Base-by-base conservation (phyloP, 2,113 vertebrate genomes). In the Calyptomena viridis region DNA sequence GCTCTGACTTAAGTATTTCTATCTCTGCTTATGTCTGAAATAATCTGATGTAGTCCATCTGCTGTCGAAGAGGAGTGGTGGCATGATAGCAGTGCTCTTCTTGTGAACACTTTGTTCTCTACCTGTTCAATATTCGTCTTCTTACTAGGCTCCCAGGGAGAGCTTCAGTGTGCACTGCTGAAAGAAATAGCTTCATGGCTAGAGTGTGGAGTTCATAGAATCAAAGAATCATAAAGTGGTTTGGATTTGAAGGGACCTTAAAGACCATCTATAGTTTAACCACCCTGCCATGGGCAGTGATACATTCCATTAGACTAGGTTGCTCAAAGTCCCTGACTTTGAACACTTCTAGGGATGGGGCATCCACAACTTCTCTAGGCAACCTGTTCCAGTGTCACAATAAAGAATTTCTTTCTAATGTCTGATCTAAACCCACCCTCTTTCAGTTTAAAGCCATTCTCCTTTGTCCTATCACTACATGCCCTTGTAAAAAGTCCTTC, bases 1-100 rank as follows among this genome's bases (percentile, higher is more conserved):
- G 16, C 56, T 84, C 47, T 80, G 42, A 40, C 21, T 93, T 84
- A 84, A 71, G 79, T 86, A 77, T 92, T 93, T 59, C 55, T 56
- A 63, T 81, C 68, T 93, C 72, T 92, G n/a, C 59, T 86, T 80
- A 39, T 68, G 55, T 90, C 68, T 95, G 68, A 92, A 88, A 68
- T 83, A 73, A 90, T 90, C 92, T 77, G 71, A 92, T 83, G 44
- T 85, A 90, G 49, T 88, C 44, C 49, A 23, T 85, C 66, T 90
- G 53, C 58, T 93, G 44, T 81, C 79, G 76, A n/a, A 88, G 71
- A 52, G 88, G 75, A 91, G 58, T 35, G 56, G 60, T 87, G 52
- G 85, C 71, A 53, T 68, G 62, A 56, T 22, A 69, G 30, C 13
- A 46, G 42, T 69, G 40, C 28, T 88, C 37, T 73, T 72, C 63